A percentile compares a stretch with the other conserved stretches of the same genome.
Evolutionary conservation across 2,888 invertebrate species (phyloP).

Genomic region (Arctia plantaginis): DNA sequence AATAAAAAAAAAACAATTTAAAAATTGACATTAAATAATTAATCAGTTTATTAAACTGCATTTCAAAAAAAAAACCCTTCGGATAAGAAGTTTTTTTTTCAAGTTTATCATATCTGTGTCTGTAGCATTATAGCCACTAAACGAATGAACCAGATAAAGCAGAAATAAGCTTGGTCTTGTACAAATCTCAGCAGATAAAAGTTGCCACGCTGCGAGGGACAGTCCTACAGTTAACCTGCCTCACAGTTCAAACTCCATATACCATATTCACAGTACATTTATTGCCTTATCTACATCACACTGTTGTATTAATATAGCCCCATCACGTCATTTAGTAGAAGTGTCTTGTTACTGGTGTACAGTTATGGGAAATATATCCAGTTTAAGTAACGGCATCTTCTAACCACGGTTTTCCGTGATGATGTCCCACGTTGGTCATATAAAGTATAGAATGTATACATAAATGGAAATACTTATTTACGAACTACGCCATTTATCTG

Average conservation of each 20-base stretch:
- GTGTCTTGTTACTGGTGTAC: neutral
- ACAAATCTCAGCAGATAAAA: neutral
- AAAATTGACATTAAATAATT: no score
- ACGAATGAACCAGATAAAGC: neutral
- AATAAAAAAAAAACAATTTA: no score
- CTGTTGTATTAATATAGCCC: neutral
- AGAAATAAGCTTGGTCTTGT: neutral
- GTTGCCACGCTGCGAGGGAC: neutral
- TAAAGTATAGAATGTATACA: neutral
- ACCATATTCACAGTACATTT: neutral
- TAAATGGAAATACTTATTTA: neutral
- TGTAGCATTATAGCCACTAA: neutral
- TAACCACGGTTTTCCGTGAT: neutral
- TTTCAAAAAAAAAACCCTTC: neutral
- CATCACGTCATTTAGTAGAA: neutral
- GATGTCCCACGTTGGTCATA: neutral
- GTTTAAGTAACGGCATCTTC: neutral
- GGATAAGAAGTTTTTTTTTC: neutral
- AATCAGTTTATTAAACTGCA: no score
- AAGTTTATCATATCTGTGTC: no score
- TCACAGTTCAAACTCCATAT: neutral
- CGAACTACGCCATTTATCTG: neutral
- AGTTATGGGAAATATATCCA: conserved; percentile 1
- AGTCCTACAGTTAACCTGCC: neutral
- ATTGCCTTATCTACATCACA: neutral